Percentiles rank a stretch among this genome's conserved stretches.
phyloP scores from a whole-genome alignment of 2,797 vertebrate species.

The Microctenopoma steveboyesi region DNA sequence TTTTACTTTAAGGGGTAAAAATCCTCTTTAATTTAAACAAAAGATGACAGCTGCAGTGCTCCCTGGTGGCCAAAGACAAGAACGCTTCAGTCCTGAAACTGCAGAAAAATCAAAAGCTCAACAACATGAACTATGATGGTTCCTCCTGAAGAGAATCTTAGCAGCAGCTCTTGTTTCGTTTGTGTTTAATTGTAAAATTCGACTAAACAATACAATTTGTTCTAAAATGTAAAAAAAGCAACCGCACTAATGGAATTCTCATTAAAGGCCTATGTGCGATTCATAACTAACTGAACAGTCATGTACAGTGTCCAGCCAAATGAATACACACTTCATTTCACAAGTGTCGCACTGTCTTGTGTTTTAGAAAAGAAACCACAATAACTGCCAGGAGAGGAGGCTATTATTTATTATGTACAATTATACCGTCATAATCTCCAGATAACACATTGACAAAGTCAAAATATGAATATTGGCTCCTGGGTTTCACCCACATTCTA shows the following conservation, averaged over 20 bases:
- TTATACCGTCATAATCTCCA: conserved; percentile 78
- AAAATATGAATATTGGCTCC: conserved; percentile 77
- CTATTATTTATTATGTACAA: conserved; percentile 83
- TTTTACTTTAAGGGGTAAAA: background rate
- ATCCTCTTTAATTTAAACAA: background rate
- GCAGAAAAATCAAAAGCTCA: too few relatives aligned
- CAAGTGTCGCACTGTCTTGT: background rate
- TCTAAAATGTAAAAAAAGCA: too few relatives aligned
- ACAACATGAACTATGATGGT: too few relatives aligned
- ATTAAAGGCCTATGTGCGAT: too few relatives aligned
- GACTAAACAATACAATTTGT: background rate
- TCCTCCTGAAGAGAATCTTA: background rate
- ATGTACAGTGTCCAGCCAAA: too few relatives aligned
- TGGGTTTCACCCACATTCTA: conserved; percentile 48
- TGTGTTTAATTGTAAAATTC: background rate
- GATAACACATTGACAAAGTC: conserved; percentile 77
- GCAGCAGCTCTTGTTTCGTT: background rate
- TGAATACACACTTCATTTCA: background rate
- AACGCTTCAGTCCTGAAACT: background rate
- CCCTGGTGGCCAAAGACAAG: conserved; percentile 29
- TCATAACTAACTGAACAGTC: background rate
- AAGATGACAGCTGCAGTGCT: conserved; percentile 29
- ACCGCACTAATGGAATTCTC: background rate
- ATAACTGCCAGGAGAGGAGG: conserved; percentile 74
- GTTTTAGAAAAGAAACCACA: conserved; percentile 40